Evolutionary conservation across 2,113 vertebrate species (phyloP), one percentile per base, ranked within the genome.

Genomic region (Halcyon malimbica): DNA sequence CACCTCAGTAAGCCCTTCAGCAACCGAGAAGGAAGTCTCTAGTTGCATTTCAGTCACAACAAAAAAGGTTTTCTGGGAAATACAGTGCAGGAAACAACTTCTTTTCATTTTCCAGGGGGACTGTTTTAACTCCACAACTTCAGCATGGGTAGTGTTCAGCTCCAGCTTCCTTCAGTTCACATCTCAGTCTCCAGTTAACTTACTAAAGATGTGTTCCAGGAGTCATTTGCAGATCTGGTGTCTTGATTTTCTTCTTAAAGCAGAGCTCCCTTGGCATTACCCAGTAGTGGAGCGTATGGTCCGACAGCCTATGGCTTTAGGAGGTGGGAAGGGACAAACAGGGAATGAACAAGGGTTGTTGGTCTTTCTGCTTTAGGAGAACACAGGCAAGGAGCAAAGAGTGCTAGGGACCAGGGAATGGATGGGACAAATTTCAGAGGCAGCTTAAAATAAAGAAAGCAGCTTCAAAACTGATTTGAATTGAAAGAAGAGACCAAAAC

Each of bases 1-100:
- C 7, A 31, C 17, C 26, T 80, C 41, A 77, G 25, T 56, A 75
- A 28, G 37, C 75, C 37, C 37, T 91, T 85, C 73, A 70, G 46
- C 67, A 48, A 20, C 56, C 44, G 42, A 94, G 65, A 79, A 95
- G 53, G 50, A 90, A 91, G 39, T 54, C 33, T 69, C 56, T 59
- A 54, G 51, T 7, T 53, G 23, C 70, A 50, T 37, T 80, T 86
- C 56, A 67, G 41, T 73, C 67, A 56, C 29, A 67, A 54, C 8
- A 51, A 71, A 83, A 83, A 51, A 35, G 25, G 10, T 80, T 82
- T 89, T 83, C 46, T 83, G 82, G 31, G 59, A 79, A 78, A 75
- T 19, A 64, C 42, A 79, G 19, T 23, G 11, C 8, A 57, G 35
- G 53, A 86, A 93, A 75, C 51, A 54, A 76, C 20, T 71, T 68